Evolutionary conservation across 2,888 invertebrate species (phyloP).

Genomic region (Heliconius cydno): DNA sequence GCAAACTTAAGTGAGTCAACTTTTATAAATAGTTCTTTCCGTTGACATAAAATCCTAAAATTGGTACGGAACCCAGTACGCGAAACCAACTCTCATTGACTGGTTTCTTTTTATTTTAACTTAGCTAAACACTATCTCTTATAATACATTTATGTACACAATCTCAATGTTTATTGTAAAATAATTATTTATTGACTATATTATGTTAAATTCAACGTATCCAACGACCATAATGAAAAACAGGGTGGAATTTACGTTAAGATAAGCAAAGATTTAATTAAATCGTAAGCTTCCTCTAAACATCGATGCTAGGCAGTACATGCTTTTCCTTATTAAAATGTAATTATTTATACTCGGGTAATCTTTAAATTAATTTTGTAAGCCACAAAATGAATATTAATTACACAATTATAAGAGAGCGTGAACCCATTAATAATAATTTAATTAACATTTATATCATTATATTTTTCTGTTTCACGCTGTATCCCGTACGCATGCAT

Average conservation of each 20-base stretch:
- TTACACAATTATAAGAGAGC: background rate
- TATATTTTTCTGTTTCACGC: too few species aligned
- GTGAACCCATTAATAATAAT: background rate
- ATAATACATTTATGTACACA: background rate
- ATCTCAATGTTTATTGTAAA: background rate
- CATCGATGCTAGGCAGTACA: constrained; percentile 1
- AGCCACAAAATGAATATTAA: background rate
- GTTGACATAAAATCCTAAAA: too few species aligned
- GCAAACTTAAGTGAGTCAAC: too few species aligned
- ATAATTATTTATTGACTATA: background rate
- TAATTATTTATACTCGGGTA: constrained; percentile 7
- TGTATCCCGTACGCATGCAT: too few species aligned
- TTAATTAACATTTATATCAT: background rate
- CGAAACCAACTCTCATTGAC: too few species aligned
- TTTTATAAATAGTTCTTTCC: too few species aligned
- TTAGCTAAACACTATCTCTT: too few species aligned
- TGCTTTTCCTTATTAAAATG: constrained; percentile 2
- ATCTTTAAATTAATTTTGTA: constrained; percentile 5
- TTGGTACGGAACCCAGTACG: too few species aligned
- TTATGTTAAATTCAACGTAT: background rate
- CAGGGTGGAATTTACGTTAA: constrained; percentile 1
- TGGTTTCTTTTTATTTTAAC: too few species aligned
- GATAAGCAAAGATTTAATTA: constrained; percentile 30
- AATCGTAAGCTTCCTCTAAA: constrained; percentile 13
- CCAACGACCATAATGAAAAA: background rate